A percentile compares a stretch with the other conserved stretches of the same genome.
Evolutionary conservation across 2,797 vertebrate genomes (phyloP).

Genomic region (Sebastes trivittatus): DNA sequence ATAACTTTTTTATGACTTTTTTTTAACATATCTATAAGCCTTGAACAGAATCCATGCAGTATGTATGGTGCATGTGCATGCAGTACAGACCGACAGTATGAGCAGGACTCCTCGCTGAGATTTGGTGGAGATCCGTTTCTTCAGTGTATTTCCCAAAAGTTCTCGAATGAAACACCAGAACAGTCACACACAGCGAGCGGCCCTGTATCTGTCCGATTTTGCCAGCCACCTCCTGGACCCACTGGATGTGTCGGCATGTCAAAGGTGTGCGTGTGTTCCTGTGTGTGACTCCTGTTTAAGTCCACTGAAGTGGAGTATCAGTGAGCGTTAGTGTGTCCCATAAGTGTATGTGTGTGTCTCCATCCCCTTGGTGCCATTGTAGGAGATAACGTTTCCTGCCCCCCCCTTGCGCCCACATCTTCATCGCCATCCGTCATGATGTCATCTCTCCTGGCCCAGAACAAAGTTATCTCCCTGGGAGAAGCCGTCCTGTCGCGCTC

Average conservation of each 20-base stretch:
- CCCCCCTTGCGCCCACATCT: conserved; percentile 55
- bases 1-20: neutral
- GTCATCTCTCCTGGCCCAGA: conserved; percentile 76
- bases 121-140: neutral
- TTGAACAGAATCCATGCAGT: conserved; percentile 28
- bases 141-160: conserved; percentile 21
- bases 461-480: conserved; percentile 80
- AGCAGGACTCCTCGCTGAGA: conserved; percentile 21
- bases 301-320: conserved; percentile 34
- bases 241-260: conserved; percentile 7
- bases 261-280: conserved; percentile 26
- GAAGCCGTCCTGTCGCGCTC: conserved; percentile 53
- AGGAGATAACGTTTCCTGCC: conserved; percentile 77
- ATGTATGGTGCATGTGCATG: conserved; percentile 39
- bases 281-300: conserved; percentile 35
- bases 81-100: conserved; percentile 50
- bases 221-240: conserved; percentile 24
- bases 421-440: conserved; percentile 78
- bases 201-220: conserved; percentile 14
- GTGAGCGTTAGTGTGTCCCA: conserved; percentile 6
- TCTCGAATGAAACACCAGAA: neutral
- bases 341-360: conserved; percentile 40
- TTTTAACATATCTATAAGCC: neutral
- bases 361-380: conserved; percentile 42
- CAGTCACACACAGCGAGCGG: conserved; percentile 21